phyloP scores from a whole-genome alignment of 2,113 vertebrate genomes.

The Paralichthys olivaceus region DNA sequence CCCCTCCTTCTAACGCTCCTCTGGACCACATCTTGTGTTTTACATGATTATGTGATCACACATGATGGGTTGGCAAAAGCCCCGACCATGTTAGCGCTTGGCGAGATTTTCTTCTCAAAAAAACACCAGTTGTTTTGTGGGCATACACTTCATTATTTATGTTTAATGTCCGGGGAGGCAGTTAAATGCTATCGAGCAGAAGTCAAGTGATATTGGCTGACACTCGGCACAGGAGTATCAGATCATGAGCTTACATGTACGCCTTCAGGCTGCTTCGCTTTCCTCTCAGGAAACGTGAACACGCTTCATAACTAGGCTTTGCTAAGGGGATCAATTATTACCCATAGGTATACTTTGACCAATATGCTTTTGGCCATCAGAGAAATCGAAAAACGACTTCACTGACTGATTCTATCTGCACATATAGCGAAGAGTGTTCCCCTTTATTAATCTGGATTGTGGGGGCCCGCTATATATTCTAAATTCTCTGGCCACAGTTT shows the following conservation, averaged over 20 bases:
- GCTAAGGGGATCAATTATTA: constrained; percentile 7
- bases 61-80: neutral
- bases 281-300: no score
- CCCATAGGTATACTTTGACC: neutral
- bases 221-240: neutral
- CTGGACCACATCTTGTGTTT: constrained; percentile 28
- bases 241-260: neutral
- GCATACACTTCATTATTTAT: neutral
- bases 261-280: neutral
- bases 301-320: neutral
- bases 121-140: neutral
- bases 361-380: neutral
- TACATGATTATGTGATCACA: constrained; percentile 20
- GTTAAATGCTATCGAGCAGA: neutral
- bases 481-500: no score
- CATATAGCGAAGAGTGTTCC: no score
- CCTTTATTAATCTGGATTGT: no score
- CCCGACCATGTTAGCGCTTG: neutral
- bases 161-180: neutral
- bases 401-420: no score
- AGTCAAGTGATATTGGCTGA: constrained; percentile 2
- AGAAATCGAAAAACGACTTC: no score
- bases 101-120: neutral
- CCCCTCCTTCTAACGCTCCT: neutral
- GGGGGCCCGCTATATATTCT: no score